Evolutionary conservation across 2,888 invertebrate species (phyloP), one percentile per base, ranked within the genome.

Genomic region (Masnerella sp.): DNA sequence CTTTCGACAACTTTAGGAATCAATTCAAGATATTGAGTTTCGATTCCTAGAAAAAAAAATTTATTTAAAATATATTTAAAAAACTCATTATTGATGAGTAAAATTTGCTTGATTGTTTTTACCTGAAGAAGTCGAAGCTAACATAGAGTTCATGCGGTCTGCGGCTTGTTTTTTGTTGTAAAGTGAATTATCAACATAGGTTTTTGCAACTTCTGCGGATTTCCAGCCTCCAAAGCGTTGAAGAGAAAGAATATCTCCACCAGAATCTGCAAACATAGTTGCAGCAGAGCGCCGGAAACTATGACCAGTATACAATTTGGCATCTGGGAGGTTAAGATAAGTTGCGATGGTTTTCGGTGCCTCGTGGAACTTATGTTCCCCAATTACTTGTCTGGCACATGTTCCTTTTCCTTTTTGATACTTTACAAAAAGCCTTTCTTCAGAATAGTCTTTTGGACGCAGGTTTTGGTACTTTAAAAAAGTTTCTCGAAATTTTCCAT

Each of bases 271-370:
- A 4, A 70, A 11, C 18, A 68, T 36, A 51, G 76, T 71, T 40
- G 71, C 71, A 12, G 74, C 71, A 5, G 68, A 74, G n/a, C 74
- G 56, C 17, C 74, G 25, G 5, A 71, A 62, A 11, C 38, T 28
- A 40, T 74, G 68, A n/a, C 68, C 51, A 1, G 71, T 61, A 11
- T 52, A 74, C 0, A 8, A 8, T 2, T 70, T 36, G 8, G 70
- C 18, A 20, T 70, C 18, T 9, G 65, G 40, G 18, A 76, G 38
- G 3, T 69, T 28, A 7, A 68, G 54, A 22, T 40, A 76, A 7
- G 22, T 14, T 17, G 74, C 76, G 22, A 76, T 65, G 14, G 45
- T 28, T 45, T 47, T 72, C 0, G 74, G 59, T 15, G 69, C 56
- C 22, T 36, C 51, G 14, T 45, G 32, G 2, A 76, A 42, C 40